Evolutionary conservation across 2,797 vertebrate species (phyloP).

Genomic region (Monodelphis domestica): DNA sequence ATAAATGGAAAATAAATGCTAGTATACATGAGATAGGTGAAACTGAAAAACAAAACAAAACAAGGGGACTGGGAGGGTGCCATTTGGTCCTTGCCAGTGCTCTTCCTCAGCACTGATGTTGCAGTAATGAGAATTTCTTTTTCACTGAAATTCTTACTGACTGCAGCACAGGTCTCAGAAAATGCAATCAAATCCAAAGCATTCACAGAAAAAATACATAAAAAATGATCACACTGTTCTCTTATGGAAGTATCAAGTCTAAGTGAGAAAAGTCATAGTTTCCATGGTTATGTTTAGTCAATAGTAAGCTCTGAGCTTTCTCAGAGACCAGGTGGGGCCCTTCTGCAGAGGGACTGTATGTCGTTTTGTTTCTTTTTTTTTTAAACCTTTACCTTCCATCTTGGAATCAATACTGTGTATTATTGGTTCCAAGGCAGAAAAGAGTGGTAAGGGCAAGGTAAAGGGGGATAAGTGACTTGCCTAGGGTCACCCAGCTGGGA

Average conservation of each 20-base stretch:
- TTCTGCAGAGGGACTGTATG: background rate
- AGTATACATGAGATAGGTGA: no score
- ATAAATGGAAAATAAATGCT: background rate
- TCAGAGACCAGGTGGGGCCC: constrained; percentile 7
- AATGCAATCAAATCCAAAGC: background rate
- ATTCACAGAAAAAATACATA: background rate
- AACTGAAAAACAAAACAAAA: background rate
- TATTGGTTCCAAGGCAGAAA: no score
- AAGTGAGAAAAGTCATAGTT: background rate
- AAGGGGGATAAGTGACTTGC: no score
- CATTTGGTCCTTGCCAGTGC: rapidly evolving
- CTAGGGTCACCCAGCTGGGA: no score
- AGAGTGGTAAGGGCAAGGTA: no score
- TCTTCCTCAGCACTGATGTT: background rate
- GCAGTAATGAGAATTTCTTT: background rate
- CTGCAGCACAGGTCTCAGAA: background rate
- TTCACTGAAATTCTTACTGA: constrained; percentile 7
- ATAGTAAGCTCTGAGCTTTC: background rate
- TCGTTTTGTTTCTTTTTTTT: no score
- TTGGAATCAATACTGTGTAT: no score
- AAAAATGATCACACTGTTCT: background rate
- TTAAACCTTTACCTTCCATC: no score
- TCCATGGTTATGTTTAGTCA: background rate
- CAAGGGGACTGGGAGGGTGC: background rate
- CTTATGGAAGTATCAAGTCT: rapidly evolving